Conservation (phyloP, 2,797 vertebrate species). For the Epinephelus awoara region DNA sequence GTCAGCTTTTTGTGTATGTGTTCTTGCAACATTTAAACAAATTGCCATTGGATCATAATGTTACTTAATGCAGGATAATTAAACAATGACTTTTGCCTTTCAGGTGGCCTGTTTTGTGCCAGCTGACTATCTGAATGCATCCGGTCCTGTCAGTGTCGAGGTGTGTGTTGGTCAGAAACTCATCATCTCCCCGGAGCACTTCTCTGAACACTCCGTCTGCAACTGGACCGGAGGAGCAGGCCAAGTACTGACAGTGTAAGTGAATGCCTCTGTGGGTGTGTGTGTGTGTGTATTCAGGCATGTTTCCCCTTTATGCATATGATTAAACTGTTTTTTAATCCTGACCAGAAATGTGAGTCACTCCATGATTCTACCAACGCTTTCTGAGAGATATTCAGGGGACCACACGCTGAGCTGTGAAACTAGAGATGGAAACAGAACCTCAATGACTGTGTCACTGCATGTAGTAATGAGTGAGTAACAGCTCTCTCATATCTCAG, state of each 20-base stretch:
- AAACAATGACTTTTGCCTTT: constrained; percentile 18
- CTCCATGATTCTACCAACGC: constrained; percentile 73
- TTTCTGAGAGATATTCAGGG: constrained; percentile 85
- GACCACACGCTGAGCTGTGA: constrained; percentile 84
- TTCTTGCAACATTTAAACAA: neutral
- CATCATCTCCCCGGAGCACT: constrained; percentile 50
- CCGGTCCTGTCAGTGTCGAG: constrained; percentile 38
- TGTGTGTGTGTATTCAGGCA: neutral
- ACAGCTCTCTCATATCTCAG: neutral
- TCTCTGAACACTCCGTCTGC: constrained; percentile 51
- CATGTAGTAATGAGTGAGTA: constrained; percentile 76
- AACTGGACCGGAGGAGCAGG: constrained; percentile 42
- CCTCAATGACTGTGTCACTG: constrained; percentile 83
- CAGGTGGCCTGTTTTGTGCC: constrained; percentile 55
- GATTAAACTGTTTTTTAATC: constrained; percentile 10
- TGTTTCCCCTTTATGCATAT: neutral
- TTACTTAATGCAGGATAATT: neutral
- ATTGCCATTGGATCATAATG: neutral
- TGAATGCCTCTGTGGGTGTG: neutral
- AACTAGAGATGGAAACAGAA: constrained; percentile 58
- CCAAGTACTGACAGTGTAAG: constrained; percentile 41
- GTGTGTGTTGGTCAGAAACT: constrained; percentile 61
- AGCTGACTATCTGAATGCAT: constrained; percentile 36
- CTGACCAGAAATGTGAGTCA: constrained; percentile 35
- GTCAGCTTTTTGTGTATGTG: neutral